phyloP scores from a whole-genome alignment of 2,797 vertebrate genomes.

The Glossophaga mutica region DNA sequence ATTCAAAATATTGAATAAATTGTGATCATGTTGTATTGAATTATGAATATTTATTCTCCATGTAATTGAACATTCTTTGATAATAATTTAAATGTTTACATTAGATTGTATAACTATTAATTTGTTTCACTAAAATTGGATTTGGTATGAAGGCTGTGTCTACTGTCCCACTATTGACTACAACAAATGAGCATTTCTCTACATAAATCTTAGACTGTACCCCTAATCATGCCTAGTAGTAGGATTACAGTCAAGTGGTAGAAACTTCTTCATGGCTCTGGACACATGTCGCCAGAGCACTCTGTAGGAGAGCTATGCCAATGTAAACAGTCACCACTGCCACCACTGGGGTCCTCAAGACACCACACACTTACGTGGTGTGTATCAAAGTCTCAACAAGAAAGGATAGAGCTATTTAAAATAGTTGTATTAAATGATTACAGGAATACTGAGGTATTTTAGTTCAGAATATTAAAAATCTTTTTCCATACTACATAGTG shows the following conservation, averaged over 20 bases:
- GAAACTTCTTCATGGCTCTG: background rate
- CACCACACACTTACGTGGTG: background rate
- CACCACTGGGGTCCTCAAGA: background rate
- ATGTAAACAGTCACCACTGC: background rate
- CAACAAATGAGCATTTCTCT: background rate
- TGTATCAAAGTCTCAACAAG: background rate
- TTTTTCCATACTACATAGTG: background rate
- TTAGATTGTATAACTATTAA: background rate
- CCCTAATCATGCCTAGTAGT: background rate
- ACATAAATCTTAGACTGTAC: background rate
- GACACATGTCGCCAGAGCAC: background rate
- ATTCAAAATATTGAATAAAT: background rate
- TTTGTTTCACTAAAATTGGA: background rate
- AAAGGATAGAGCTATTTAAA: background rate
- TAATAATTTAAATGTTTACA: background rate
- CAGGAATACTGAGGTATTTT: background rate
- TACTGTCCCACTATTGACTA: background rate
- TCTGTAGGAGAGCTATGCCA: background rate
- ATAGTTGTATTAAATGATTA: background rate
- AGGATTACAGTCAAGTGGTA: background rate
- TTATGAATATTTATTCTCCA: background rate
- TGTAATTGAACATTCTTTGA: background rate
- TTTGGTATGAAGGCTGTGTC: background rate
- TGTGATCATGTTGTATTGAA: background rate
- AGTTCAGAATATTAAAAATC: slow-evolving; percentile 26